Conservation (phyloP, 37 sponge, comb jelly and placozoan genomes). For the Chondrilla cf. caribensis region DNA sequence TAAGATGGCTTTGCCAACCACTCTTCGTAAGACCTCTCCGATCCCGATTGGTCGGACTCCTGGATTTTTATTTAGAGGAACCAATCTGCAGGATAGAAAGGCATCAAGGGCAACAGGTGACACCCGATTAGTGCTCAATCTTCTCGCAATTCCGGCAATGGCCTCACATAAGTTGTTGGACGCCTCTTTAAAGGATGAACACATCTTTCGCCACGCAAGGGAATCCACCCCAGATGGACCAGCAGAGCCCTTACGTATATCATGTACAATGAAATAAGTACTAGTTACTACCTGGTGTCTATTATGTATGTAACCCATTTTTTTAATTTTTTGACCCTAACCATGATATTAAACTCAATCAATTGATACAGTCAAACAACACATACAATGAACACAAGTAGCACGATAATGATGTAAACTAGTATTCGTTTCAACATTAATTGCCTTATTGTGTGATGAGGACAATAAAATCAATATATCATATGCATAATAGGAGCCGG, state of each 20-base stretch:
- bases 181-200: constrained; percentile 17
- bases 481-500: too few relatives aligned
- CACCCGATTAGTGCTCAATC: not conserved
- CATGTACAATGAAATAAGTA: not conserved
- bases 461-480: too few relatives aligned
- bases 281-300: too few relatives aligned
- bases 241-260: constrained; percentile 28
- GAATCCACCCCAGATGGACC: constrained; percentile 24
- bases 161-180: constrained; percentile 12
- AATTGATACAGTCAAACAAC: not conserved
- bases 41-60: constrained; percentile 6
- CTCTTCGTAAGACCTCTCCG: constrained; percentile 1
- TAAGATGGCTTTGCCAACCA: constrained; percentile 10
- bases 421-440: too few relatives aligned
- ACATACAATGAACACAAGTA: too few relatives aligned
- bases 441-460: too few relatives aligned
- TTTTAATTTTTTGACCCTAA: too few relatives aligned
- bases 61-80: constrained; percentile 29
- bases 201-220: constrained; percentile 15
- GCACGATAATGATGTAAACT: too few relatives aligned
- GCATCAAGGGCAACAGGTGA: constrained; percentile 9
- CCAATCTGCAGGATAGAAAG: not conserved
- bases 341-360: not conserved
- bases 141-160: constrained; percentile 22
- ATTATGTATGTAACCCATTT: too few relatives aligned